These are phyloP conservation scores for Cetonia aurata DNA, from an alignment of 2,888 invertebrate species.

Conservation along the genomic window DNA sequence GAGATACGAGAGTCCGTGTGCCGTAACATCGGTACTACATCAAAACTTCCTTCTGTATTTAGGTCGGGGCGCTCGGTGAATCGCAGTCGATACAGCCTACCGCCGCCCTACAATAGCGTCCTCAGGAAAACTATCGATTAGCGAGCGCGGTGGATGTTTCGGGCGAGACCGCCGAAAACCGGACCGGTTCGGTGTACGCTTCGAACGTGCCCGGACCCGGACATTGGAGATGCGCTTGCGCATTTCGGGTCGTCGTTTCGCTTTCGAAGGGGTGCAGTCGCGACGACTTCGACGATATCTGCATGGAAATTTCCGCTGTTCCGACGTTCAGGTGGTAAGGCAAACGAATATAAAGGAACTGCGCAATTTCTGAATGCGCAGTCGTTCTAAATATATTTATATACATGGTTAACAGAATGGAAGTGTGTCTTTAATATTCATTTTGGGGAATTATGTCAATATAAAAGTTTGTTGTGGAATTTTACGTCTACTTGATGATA, in stretches of 20 bases:
- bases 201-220: conserved; percentile 60
- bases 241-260: conserved; percentile 36
- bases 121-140: conserved; percentile 40
- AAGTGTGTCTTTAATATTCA: too few species aligned
- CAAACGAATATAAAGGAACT: not conserved
- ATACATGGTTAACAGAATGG: too few species aligned
- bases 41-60: conserved; percentile 43
- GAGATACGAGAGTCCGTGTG: not conserved
- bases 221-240: conserved; percentile 58
- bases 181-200: conserved; percentile 47
- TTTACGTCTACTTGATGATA: too few species aligned
- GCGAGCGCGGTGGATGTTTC: conserved; percentile 22
- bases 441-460: too few species aligned
- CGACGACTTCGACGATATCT: conserved; percentile 10
- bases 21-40: conserved; percentile 20
- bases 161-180: conserved; percentile 50
- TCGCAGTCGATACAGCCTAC: conserved; percentile 35
- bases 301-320: conserved; percentile 16
- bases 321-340: not conserved
- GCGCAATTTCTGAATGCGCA: not conserved
- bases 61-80: conserved; percentile 34
- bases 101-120: conserved; percentile 4
- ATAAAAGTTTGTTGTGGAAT: too few species aligned
- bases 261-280: conserved; percentile 2
- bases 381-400: too few species aligned